Percentiles rank a stretch among this genome's conserved stretches.
Evolutionary conservation across 2,888 invertebrate species (phyloP).

Genomic region (Cylindroiulus punctatus): DNA sequence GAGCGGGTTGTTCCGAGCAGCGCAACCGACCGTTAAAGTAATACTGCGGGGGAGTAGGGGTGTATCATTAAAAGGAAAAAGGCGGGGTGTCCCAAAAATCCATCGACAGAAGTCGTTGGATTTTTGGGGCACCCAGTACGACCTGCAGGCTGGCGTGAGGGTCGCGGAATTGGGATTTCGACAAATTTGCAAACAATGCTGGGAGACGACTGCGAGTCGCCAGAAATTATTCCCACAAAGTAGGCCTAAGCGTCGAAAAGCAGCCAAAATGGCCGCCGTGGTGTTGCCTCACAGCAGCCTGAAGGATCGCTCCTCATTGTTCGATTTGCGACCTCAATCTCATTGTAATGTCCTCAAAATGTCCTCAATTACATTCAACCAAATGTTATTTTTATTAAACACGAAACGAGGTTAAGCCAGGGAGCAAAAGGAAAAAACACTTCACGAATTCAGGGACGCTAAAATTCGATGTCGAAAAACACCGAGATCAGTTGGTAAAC

Average conservation of each 20-base stretch:
- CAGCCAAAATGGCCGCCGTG: neutral
- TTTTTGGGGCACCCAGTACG: neutral
- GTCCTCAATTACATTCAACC: neutral
- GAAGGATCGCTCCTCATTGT: conserved; percentile 17
- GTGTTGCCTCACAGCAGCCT: conserved; percentile 44
- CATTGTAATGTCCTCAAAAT: conserved; percentile 45
- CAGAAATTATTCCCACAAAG: neutral
- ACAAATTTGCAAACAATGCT: neutral
- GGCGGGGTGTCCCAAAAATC: neutral
- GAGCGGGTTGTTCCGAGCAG: neutral
- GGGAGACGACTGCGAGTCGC: neutral
- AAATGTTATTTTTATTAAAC: conserved; percentile 25
- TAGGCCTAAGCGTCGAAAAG: neutral
- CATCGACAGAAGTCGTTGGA: neutral
- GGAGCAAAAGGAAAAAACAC: neutral
- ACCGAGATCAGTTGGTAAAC: neutral
- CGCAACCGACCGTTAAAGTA: conserved; percentile 4
- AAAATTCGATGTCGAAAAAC: neutral
- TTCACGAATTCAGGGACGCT: neutral
- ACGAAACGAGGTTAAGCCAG: neutral
- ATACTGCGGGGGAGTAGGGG: conserved; percentile 5
- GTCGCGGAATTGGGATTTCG: neutral
- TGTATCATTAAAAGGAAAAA: neutral
- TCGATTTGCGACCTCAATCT: conserved; percentile 26
- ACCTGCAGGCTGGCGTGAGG: neutral